Conservation (phyloP, 2,797 vertebrate genomes). For the Philypnodon macrostomus region DNA sequence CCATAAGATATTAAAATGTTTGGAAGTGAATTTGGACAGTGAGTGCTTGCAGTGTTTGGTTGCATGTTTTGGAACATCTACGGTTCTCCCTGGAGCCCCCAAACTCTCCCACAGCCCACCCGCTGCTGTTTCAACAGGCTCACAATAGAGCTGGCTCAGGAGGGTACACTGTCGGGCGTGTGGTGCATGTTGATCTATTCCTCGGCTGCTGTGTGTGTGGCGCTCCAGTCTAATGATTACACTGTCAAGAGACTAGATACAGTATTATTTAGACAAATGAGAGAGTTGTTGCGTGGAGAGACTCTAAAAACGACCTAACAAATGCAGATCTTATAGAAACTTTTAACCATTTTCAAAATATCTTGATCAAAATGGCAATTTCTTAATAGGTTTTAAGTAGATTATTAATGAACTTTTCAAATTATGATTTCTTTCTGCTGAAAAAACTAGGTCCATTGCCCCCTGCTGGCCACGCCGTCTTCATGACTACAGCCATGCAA, state of each 20-base stretch:
- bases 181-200: slow-evolving; percentile 48
- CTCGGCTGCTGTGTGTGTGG: slow-evolving; percentile 8
- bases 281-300: background rate
- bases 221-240: slow-evolving; percentile 19
- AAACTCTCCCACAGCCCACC: slow-evolving; percentile 1
- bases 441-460: too few relatives aligned
- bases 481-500: too few relatives aligned
- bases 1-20: background rate
- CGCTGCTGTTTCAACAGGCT: slow-evolving; percentile 36
- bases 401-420: too few relatives aligned
- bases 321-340: too few relatives aligned
- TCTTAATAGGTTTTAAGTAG: too few relatives aligned
- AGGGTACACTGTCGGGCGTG: slow-evolving; percentile 26
- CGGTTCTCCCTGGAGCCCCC: slow-evolving; percentile 17
- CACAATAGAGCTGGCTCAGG: slow-evolving; percentile 44
- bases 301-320: too few relatives aligned
- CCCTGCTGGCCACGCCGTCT: too few relatives aligned
- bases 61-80: slow-evolving; percentile 19
- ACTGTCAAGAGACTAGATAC: slow-evolving; percentile 3
- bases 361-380: too few relatives aligned
- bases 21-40: background rate
- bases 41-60: background rate
- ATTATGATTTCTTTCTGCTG: too few relatives aligned
- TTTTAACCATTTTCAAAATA: too few relatives aligned
- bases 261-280: background rate